Percentiles rank a stretch among this genome's conserved stretches.
phyloP scores from a whole-genome alignment of 2,888 invertebrate genomes.

The Xiphydria camelus region DNA sequence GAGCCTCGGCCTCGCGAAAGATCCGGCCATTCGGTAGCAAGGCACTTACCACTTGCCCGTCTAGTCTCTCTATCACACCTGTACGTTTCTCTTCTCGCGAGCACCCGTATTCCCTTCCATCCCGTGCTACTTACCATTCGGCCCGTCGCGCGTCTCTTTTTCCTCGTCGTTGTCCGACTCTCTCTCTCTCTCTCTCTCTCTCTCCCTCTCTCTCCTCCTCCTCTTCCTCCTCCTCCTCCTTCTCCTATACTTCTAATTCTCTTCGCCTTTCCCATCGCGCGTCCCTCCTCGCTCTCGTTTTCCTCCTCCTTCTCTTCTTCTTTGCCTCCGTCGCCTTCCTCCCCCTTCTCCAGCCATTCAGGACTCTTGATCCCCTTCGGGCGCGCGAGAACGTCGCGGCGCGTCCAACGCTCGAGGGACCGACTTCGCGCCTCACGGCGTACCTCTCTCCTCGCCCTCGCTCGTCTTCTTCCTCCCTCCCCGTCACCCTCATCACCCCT shows the following conservation, averaged over 20 bases:
- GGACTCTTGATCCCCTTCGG: too few species aligned
- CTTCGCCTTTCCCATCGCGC: constrained; percentile 15
- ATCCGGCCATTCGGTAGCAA: constrained; percentile 26
- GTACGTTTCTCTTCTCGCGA: too few species aligned
- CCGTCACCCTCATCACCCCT: constrained; percentile 1
- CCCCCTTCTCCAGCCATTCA: too few species aligned
- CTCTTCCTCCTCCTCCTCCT: too few species aligned
- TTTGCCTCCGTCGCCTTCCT: constrained; percentile 11
- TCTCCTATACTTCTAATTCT: constrained; percentile 19
- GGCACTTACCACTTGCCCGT: constrained; percentile 21
- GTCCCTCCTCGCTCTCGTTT: constrained; percentile 5
- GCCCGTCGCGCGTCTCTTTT: constrained; percentile 4
- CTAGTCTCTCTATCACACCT: constrained; percentile 6
- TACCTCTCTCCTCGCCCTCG: too few species aligned
- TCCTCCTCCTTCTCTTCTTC: constrained; percentile 10
- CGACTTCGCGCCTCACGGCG: too few species aligned
- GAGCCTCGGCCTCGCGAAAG: constrained; percentile 25
- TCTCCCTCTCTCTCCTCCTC: too few species aligned
- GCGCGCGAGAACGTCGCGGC: too few species aligned
- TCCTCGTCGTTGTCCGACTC: constrained; percentile 10
- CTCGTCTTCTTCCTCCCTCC: constrained; percentile 1
- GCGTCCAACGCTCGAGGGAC: too few species aligned
- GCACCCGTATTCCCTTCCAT: too few species aligned
- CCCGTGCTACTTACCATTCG: too few species aligned
- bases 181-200: too few species aligned